Evolutionary conservation across 2,797 vertebrate genomes (phyloP), one percentile per base, ranked within the genome.

Genomic region (Loris lydekkerianus): DNA sequence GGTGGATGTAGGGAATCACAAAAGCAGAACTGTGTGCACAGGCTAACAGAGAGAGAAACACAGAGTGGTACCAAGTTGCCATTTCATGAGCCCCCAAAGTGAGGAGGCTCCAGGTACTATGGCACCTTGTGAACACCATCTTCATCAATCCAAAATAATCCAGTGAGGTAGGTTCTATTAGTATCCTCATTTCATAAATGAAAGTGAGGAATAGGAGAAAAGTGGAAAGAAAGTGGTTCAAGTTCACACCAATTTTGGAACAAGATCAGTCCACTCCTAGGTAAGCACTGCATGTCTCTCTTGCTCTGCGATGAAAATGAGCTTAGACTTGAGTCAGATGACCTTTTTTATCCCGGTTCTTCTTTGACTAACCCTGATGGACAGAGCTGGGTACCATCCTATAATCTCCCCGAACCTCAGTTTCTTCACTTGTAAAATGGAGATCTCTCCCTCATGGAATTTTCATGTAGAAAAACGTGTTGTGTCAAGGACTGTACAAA

Each of bases 381-480:
- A 92, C 23, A 80, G 46, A 69, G 18, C 80, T 63, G 63, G 61
- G 6, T 85, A 40, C 23, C 49, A 10, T 72, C 60, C 78, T 17
- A 49, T 29, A 37, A 14, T 82, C 27, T 85, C 46, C 53, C 69
- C 43, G 65, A 89, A 81, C 31, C 69, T 88, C 65, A 65, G 63
- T 81, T 82, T 91, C 77, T 91, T 81, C 43, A 60, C 37, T 76
- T 90, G 34, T 63, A 82, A 85, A 60, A 72, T 53, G 70, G 81
- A 81, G 43, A 43, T 40, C 2, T 20, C 3, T 31, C 43, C 34
- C 15, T 53, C 34, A 65, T n/a, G 82, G 78, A 49, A 91, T 46
- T 75, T 93, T 73, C 94, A 34, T 87, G 20, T 76, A 90, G 56
- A 82, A 90, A 95, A 84, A 63, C 17, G 18, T 88, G 76, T 78